Base-by-base conservation (phyloP, 2,888 invertebrate species). In the Caenorhabditis uteleia region DNA sequence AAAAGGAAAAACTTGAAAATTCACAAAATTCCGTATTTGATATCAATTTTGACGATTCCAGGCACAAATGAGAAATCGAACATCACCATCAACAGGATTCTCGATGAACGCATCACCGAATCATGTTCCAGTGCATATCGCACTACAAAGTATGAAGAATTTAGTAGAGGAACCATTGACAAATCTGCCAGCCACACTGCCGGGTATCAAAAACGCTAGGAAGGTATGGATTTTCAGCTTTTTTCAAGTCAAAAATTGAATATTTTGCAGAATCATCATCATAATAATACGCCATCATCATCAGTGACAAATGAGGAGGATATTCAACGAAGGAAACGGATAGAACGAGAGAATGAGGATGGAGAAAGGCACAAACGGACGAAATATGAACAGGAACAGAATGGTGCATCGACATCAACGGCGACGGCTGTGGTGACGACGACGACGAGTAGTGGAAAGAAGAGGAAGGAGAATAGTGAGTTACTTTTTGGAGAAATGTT, bases 141-240 rank as follows among this genome's bases (percentile, higher is more conserved):
- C 51, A 7, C 51, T 64, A 23, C 55, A 64, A 46, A 53, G 53
- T 36, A 64, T 64, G 62, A 33, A 26, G 27, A 64, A 64, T 29
- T 31, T 64, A 18, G 62, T 55, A 3, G 62, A 64, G 0, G 57
- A 64, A 23, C 51, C 51, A 27, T 25, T 43, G 5, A 18, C 12
- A 2, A 43, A 43, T 27, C 34, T 34, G 5, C 34, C 34, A n/a
- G n/a, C n/a, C n/a, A n/a, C n/a, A n/a, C 14, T 40, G 40, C 23
- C 42, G 18, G n/a, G 16, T 16, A 7, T 43, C 2, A 21, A 14
- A 23, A 23, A n/a, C 18, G 31, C 21, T 1, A 16, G 14, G 45
- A 47, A 47, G 25, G n/a, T n/a, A n/a, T n/a, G n/a, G n/a, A n/a
- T 29, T 8, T 8, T 8, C 12, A 29, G 12, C 29, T 29, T 29